phyloP scores from a whole-genome alignment of 64 coral and sea anemone genomes.

The Hydrozoanthus tunicans region DNA sequence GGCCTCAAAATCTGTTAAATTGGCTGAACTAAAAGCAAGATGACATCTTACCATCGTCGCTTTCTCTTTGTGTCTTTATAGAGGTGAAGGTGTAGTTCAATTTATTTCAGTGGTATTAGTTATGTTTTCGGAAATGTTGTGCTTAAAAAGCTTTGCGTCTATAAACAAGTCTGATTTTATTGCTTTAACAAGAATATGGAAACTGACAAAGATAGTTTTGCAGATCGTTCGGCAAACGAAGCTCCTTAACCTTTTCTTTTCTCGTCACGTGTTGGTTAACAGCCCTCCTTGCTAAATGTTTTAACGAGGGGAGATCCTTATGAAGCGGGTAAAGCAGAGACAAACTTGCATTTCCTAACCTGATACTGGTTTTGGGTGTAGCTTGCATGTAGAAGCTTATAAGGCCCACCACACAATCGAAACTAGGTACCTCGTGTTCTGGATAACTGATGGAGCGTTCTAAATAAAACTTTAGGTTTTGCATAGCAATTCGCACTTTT shows the following conservation, averaged over 20 bases:
- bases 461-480: constrained; percentile 37
- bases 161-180: background rate
- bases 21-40: no score
- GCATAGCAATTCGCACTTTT: constrained; percentile 59
- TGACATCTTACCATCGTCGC: no score
- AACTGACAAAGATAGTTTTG: constrained; percentile 48
- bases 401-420: constrained; percentile 55
- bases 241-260: background rate
- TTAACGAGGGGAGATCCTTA: constrained; percentile 36
- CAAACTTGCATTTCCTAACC: background rate
- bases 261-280: constrained; percentile 16
- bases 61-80: no score
- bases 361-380: background rate
- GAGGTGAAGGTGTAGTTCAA: no score
- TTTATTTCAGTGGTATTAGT: background rate
- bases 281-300: constrained; percentile 43
- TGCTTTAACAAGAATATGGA: constrained; percentile 52
- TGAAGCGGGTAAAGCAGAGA: constrained; percentile 44
- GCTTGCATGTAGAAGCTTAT: constrained; percentile 64
- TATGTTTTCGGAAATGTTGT: background rate
- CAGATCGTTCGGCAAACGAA: background rate
- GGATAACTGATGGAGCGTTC: constrained; percentile 12
- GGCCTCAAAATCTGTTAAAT: no score
- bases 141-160: background rate
- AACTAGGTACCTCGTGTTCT: constrained; percentile 15